phyloP scores from a whole-genome alignment of 2,888 invertebrate species.

The Drosophila differens region DNA sequence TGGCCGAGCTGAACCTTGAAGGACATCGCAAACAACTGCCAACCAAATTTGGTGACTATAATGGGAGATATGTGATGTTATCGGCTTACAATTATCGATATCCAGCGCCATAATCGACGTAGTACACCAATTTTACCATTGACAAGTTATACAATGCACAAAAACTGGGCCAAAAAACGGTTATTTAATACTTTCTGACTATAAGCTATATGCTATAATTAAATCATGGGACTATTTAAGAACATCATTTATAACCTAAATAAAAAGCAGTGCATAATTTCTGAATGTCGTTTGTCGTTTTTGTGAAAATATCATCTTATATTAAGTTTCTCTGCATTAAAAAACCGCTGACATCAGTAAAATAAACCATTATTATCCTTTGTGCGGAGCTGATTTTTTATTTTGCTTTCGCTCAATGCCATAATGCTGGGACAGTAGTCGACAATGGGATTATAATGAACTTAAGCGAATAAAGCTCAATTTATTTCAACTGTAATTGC shows the following conservation, averaged over 20 bases:
- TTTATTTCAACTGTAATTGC: neutral
- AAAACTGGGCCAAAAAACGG: neutral
- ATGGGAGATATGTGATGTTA: neutral
- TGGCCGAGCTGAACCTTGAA: too few relatives aligned
- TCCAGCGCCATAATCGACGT: rapidly evolving
- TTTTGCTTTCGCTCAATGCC: neutral
- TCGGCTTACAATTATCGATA: neutral
- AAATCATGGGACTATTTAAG: neutral
- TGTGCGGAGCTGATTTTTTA: neutral
- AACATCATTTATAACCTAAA: neutral
- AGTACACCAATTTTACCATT: neutral
- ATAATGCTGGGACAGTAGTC: neutral
- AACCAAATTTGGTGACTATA: too few relatives aligned
- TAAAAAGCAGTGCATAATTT: neutral
- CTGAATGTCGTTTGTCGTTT: neutral
- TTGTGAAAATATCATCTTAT: neutral
- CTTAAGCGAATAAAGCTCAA: neutral
- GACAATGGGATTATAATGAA: neutral
- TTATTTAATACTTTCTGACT: neutral
- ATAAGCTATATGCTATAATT: neutral
- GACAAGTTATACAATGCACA: neutral
- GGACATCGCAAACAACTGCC: too few relatives aligned
- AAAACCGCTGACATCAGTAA: neutral
- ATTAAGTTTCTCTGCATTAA: neutral
- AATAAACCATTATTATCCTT: neutral